Percentiles rank a stretch among this genome's conserved stretches.
Evolutionary conservation across 1,140 invertebrate genomes (phyloP).

Genomic region (Drosophila tani): DNA sequence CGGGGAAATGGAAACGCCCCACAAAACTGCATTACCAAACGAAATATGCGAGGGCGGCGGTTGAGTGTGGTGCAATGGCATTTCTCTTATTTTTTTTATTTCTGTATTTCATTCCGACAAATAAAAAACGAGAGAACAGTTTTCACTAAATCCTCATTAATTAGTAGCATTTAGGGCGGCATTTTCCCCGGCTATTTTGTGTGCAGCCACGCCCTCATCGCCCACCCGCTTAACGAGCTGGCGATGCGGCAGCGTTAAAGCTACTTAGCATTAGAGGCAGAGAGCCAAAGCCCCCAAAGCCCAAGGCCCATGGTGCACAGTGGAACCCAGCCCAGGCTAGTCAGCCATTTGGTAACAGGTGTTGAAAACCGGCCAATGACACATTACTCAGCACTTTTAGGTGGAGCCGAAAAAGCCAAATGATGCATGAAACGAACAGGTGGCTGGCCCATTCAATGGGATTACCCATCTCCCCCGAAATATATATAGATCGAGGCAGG

Average conservation of each 20-base stretch:
- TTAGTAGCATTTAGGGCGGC: conserved; percentile 81
- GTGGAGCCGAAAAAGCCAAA: conserved; percentile 32
- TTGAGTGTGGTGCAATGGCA: conserved; percentile 52
- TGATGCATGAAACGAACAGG: conserved; percentile 73
- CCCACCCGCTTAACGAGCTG: conserved; percentile 45
- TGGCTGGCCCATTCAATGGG: conserved; percentile 49
- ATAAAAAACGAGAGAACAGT: conserved; percentile 56
- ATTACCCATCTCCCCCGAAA: conserved; percentile 35
- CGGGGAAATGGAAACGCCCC: conserved; percentile 35
- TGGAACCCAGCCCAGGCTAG: conserved; percentile 37
- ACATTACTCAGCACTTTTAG: conserved; percentile 68
- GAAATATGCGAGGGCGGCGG: conserved; percentile 46
- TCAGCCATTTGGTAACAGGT: conserved; percentile 62
- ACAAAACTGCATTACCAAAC: conserved; percentile 33
- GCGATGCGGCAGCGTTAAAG: conserved; percentile 68
- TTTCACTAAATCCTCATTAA: conserved; percentile 84
- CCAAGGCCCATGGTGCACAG: conserved; percentile 43
- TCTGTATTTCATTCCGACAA: conserved; percentile 37
- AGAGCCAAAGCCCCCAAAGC: conserved; percentile 4
- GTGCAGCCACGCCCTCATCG: conserved; percentile 50
- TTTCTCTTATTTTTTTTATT: conserved; percentile 27
- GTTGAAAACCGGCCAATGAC: conserved; percentile 68
- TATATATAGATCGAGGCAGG: conserved; percentile 26
- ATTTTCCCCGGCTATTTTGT: conserved; percentile 35
- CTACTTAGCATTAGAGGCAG: conserved; percentile 71